Evolutionary conservation across 1,140 invertebrate species (phyloP), one percentile per base, ranked within the genome.

Genomic region (Pantala flavescens): DNA sequence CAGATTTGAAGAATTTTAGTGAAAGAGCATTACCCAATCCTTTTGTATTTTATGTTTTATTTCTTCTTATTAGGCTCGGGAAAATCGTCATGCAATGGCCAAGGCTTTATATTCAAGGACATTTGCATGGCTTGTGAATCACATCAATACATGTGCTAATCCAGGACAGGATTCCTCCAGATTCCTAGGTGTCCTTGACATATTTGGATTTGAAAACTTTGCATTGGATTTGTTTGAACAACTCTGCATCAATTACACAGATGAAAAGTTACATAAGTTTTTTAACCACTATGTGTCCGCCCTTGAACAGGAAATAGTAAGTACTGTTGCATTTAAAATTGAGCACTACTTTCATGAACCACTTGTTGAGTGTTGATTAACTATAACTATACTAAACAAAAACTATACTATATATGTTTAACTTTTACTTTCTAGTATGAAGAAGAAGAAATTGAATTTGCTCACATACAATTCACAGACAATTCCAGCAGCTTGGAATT

Each of bases 191-290:
- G 90, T 96, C 71, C 84, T 98, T 9, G 96, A 98, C 83, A 98
- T 98, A 79, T 98, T 98, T 82, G 96, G 96, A 24, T 98, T 98
- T 83, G 97, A 98, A 84, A 98, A 98, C 84, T 98, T 98, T 82
- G 85, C 90, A 16, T 84, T 90, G 0, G 98, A 98, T 82, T 96
- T 94, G 7, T 96, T 98, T 82, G 97, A 99, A 82, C 97, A 99
- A 82, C 88, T 94, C 0, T 98, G 96, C 81, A 99, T 99, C 78
- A 98, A 98, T 84, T 98, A 98, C 82, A 97, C 96, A 0, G 98
- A 99, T 81, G 97, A 98, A 83, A 98, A 98, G 82, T 86, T 99
- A 14, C 97, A 99, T 81, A 97, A 97, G 85, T 98, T 98, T 84
- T 99, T 99, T 84, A 99, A 98, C 86, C 94, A 96, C 79, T 96